Conservation (phyloP, 2,113 vertebrate genomes). For the Stigmatopora argus region DNA sequence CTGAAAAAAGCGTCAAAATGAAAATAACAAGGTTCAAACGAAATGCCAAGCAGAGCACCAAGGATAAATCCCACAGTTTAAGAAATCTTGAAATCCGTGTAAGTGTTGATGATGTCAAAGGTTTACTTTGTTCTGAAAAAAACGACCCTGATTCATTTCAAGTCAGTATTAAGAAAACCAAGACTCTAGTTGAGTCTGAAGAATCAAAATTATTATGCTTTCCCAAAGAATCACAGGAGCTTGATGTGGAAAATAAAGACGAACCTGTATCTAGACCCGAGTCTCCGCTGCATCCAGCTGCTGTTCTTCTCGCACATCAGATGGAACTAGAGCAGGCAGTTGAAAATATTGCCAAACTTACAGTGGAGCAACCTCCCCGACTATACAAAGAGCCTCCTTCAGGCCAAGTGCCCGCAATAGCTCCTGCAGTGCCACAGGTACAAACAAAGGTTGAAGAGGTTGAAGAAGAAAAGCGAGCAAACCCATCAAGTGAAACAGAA, state of each 20-base stretch:
- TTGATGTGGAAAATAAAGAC: constrained; percentile 68
- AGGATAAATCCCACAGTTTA: constrained; percentile 77
- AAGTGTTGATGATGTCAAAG: constrained; percentile 76
- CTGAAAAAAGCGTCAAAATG: constrained; percentile 79
- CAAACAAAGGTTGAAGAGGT: constrained; percentile 73
- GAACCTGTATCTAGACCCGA: constrained; percentile 65
- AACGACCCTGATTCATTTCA: constrained; percentile 66
- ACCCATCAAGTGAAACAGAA: constrained; percentile 90
- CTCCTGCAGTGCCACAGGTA: constrained; percentile 59
- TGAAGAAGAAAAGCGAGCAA: constrained; percentile 82
- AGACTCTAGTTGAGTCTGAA: constrained; percentile 57
- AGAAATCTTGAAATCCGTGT: constrained; percentile 79
- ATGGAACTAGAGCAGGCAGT: constrained; percentile 92
- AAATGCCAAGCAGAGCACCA: constrained; percentile 68
- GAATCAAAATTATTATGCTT: constrained; percentile 49
- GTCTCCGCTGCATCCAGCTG: constrained; percentile 69
- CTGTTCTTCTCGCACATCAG: constrained; percentile 80
- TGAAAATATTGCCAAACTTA: constrained; percentile 90
- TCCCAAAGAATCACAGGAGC: constrained; percentile 65
- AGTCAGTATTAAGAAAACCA: constrained; percentile 49
- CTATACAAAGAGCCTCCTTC: constrained; percentile 77
- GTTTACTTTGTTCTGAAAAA: constrained; percentile 66
- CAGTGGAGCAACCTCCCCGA: constrained; percentile 70
- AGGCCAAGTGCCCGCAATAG: constrained; percentile 62
- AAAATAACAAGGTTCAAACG: constrained; percentile 81